Conservation (phyloP, 2,888 invertebrate species). For the Andrena bucephala region DNA sequence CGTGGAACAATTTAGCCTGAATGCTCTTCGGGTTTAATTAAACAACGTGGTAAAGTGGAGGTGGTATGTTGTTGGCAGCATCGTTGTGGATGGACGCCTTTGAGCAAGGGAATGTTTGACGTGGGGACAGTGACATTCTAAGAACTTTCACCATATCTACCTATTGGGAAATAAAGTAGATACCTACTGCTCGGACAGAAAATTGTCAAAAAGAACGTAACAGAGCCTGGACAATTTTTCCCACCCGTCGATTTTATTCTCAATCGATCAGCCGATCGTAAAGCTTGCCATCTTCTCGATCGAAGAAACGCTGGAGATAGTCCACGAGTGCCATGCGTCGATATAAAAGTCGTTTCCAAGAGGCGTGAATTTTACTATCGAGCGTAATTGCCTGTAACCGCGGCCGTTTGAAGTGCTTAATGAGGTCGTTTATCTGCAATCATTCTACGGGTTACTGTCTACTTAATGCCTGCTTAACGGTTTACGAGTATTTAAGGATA, state of each 20-base stretch:
- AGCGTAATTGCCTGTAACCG: slow-evolving; percentile 74
- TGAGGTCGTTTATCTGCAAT: slow-evolving; percentile 74
- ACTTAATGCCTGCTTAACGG: slow-evolving; percentile 66
- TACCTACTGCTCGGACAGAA: too few relatives aligned
- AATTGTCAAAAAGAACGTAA: too few relatives aligned
- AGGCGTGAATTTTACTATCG: slow-evolving; percentile 66
- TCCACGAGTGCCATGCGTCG: slow-evolving; percentile 3
- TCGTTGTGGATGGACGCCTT: neutral
- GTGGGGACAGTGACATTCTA: neutral
- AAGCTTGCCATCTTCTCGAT: slow-evolving; percentile 20
- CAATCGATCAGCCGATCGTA: slow-evolving; percentile 6
- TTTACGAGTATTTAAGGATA: slow-evolving; percentile 69
- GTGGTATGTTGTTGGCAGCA: neutral
- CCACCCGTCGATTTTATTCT: too few relatives aligned
- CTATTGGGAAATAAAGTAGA: too few relatives aligned
- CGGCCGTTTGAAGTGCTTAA: slow-evolving; percentile 64
- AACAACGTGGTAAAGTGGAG: neutral
- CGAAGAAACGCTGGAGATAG: neutral
- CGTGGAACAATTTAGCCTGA: slow-evolving; percentile 10
- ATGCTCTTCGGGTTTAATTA: slow-evolving; percentile 21
- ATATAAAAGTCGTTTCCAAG: slow-evolving; percentile 61
- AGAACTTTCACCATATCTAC: too few relatives aligned
- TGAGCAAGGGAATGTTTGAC: neutral
- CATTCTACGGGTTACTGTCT: slow-evolving; percentile 52
- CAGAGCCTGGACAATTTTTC: too few relatives aligned